Evolutionary conservation across 1,140 invertebrate genomes (phyloP).

Genomic region (Oryctes rhinoceros): DNA sequence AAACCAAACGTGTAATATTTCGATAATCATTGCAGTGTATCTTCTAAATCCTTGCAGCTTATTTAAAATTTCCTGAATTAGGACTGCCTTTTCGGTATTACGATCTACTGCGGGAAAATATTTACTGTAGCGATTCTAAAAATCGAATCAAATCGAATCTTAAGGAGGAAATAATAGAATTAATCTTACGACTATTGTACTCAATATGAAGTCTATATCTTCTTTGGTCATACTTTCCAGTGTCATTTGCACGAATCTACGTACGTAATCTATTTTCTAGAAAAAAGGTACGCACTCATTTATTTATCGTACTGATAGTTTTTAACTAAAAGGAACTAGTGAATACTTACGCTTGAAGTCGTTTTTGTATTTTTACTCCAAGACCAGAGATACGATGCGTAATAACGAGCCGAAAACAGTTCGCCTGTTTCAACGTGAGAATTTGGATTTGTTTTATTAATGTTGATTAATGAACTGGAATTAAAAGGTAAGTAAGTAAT

Average conservation of each 20-base stretch:
- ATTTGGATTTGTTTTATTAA: no score
- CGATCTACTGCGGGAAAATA: neutral
- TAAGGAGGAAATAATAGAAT: neutral
- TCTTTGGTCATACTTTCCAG: neutral
- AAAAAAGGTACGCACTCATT: neutral
- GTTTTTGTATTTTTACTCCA: no score
- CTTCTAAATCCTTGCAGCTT: neutral
- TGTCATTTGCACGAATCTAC: neutral
- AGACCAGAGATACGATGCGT: no score
- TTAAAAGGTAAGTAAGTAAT: no score
- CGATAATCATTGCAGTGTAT: neutral
- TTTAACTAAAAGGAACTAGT: no score
- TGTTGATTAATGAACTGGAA: no score
- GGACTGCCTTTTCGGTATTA: neutral
- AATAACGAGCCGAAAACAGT: no score
- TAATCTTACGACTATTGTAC: neutral
- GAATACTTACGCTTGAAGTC: no score
- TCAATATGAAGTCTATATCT: neutral
- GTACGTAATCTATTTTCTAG: neutral
- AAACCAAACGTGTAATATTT: neutral
- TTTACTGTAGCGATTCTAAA: neutral
- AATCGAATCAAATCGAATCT: neutral
- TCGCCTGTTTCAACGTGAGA: no score
- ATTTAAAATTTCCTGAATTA: neutral
- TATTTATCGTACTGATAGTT: no score